Base-by-base conservation (phyloP, 2,113 vertebrate species). In the Oncorhynchus mykiss region DNA sequence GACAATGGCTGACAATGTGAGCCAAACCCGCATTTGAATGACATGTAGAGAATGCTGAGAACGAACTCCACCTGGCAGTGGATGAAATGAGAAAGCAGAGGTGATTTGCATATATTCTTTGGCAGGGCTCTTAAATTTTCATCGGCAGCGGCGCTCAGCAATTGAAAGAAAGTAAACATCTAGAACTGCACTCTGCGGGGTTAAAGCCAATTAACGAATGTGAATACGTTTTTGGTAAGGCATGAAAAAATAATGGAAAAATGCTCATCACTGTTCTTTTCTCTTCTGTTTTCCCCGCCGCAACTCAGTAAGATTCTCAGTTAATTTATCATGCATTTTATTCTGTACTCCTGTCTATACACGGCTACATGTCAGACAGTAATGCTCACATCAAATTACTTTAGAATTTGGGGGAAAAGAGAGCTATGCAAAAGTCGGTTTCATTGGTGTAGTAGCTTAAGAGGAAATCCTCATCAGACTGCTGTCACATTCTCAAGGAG, bases 91-190 rank as follows among this genome's bases (percentile, higher is more conserved):
- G 83, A 87, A 82, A 80, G 73, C 76, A 70, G 66, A 78, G 74
- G 71, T 68, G 71, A 88, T 86, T 90, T 88, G 86, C 88, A 82
- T 87, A 54, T 14, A 9, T 54, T 86, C 81, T 72, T 51, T 79
- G 78, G 73, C 78, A 66, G 51, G 70, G 81, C 85, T 89, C 82
- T 87, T 90, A 88, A 88, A 89, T 85, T 91, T 87, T 89, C 91
- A 88, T 79, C 80, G 79, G 8, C 59, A 22, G 80, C 51, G 39
- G 18, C 66, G 22, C 84, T 83, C 86, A 87, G 89, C 81, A 81
- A 82, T 76, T 80, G 82, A 89, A 87, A 86, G 79, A 79, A 89
- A 90, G 89, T 81, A 83, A 87, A 87, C 82, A 88, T 81, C 74
- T 80, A 73, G 70, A 80, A 74, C 74, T 83, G 80, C 74, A 82